Conservation (phyloP, 2,113 vertebrate genomes). For the Orthonyx spaldingii region DNA sequence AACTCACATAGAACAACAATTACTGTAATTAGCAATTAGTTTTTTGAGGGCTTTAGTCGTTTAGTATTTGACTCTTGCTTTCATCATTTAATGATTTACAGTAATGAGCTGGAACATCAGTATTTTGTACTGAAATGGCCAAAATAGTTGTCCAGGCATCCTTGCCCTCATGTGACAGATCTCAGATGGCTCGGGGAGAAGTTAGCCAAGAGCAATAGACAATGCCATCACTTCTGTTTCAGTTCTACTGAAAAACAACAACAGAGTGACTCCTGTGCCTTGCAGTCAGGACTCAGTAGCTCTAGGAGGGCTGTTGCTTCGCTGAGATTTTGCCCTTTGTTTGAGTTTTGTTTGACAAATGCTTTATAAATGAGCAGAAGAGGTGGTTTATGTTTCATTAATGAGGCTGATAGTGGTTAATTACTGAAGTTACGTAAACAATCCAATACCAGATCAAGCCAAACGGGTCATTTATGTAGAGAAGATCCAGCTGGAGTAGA, state of each 20-base stretch:
- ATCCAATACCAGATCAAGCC: conserved; percentile 72
- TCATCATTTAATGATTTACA: conserved; percentile 63
- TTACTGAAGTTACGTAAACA: conserved; percentile 77
- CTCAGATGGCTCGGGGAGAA: conserved; percentile 49
- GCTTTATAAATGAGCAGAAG: conserved; percentile 74
- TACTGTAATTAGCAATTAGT: conserved; percentile 49
- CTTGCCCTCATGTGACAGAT: conserved; percentile 52
- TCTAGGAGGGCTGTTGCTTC: conserved; percentile 56
- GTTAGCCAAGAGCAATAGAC: conserved; percentile 64
- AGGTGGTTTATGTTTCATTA: conserved; percentile 82
- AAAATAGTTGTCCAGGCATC: conserved; percentile 56
- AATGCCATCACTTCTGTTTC: conserved; percentile 51
- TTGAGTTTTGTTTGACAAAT: conserved; percentile 78
- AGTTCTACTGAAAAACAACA: conserved; percentile 63
- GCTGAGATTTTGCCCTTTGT: conserved; percentile 69
- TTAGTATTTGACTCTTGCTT: conserved; percentile 55
- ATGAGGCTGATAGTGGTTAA: conserved; percentile 80
- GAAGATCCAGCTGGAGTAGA: conserved; percentile 72
- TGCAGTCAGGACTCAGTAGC: conserved; percentile 55
- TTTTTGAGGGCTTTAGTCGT: background rate
- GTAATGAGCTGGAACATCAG: conserved; percentile 52
- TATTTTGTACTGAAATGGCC: conserved; percentile 45
- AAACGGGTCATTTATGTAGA: conserved; percentile 73
- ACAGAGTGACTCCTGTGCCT: conserved; percentile 42
- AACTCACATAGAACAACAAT: conserved; percentile 3